Percentiles rank a stretch among this genome's conserved stretches.
phyloP scores from a whole-genome alignment of 2,797 vertebrate genomes.

The Aselliscus stoliczkanus region DNA sequence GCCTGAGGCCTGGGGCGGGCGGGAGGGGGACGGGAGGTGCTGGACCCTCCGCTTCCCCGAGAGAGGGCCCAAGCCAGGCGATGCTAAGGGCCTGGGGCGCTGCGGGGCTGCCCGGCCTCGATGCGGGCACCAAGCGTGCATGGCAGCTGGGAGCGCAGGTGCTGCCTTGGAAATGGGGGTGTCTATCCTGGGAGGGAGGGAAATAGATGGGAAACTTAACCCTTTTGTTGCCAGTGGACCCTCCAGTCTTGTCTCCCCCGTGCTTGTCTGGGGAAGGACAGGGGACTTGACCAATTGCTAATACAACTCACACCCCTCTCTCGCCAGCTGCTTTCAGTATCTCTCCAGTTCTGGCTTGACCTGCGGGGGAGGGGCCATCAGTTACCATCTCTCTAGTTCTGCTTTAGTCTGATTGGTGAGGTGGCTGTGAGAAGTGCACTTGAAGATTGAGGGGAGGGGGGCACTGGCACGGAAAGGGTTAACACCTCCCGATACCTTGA shows the following conservation, averaged over 20 bases:
- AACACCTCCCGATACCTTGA: slow-evolving; percentile 34
- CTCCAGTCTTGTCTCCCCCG: background rate
- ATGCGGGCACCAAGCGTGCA: background rate
- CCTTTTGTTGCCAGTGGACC: background rate
- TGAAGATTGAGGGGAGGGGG: background rate
- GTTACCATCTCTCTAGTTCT: background rate
- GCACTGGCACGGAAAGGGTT: slow-evolving; percentile 1
- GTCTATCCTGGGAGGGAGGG: slow-evolving; percentile 3
- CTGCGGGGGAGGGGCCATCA: background rate
- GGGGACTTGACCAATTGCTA: background rate
- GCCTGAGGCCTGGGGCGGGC: background rate
- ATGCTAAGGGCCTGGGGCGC: background rate
- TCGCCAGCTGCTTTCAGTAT: background rate
- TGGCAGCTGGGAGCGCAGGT: slow-evolving; percentile 47
- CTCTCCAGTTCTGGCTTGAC: background rate
- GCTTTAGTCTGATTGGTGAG: background rate
- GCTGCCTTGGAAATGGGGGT: slow-evolving; percentile 42
- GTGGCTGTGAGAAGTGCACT: background rate
- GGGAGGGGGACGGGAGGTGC: background rate
- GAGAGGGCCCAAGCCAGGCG: background rate
- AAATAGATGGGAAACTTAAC: background rate
- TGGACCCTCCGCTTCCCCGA: background rate
- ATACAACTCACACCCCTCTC: background rate
- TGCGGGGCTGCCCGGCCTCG: background rate
- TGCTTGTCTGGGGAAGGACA: background rate